phyloP scores from a whole-genome alignment of 1,140 invertebrate genomes.

The Ceratina calcarata region DNA sequence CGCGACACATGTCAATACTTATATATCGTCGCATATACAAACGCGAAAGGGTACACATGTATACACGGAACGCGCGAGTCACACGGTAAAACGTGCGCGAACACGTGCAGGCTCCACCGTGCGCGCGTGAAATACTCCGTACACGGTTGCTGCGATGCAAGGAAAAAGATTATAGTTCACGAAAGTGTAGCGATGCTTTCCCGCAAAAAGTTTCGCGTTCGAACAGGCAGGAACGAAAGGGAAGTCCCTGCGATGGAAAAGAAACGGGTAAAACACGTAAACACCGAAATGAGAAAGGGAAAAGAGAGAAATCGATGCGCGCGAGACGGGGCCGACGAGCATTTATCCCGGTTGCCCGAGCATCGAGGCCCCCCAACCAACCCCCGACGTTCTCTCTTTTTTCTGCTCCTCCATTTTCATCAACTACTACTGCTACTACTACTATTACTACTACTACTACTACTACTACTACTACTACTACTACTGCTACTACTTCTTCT shows the following conservation, averaged over 20 bases:
- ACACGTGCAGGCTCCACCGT: neutral
- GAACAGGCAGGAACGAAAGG: constrained; percentile 61
- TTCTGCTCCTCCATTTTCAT: constrained; percentile 58
- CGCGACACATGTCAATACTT: neutral
- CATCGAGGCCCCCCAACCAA: constrained; percentile 2
- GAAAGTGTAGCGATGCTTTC: constrained; percentile 53
- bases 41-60: neutral
- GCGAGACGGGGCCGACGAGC: constrained; percentile 27
- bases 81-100: constrained; percentile 1
- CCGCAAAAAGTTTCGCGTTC: constrained; percentile 50
- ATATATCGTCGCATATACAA: neutral
- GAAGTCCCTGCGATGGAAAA: constrained; percentile 49
- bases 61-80: neutral
- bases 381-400: constrained; percentile 51
- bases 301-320: constrained; percentile 49
- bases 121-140: constrained; percentile 6
- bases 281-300: constrained; percentile 37
- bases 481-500: constrained; percentile 52
- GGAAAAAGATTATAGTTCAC: constrained; percentile 45
- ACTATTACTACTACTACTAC: neutral
- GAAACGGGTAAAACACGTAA: constrained; percentile 57
- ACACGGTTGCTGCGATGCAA: constrained; percentile 41
- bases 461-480: constrained; percentile 39
- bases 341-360: constrained; percentile 36
- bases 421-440: constrained; percentile 10